phyloP scores from a whole-genome alignment of 1,140 invertebrate species.

The Carposina sasakii region DNA sequence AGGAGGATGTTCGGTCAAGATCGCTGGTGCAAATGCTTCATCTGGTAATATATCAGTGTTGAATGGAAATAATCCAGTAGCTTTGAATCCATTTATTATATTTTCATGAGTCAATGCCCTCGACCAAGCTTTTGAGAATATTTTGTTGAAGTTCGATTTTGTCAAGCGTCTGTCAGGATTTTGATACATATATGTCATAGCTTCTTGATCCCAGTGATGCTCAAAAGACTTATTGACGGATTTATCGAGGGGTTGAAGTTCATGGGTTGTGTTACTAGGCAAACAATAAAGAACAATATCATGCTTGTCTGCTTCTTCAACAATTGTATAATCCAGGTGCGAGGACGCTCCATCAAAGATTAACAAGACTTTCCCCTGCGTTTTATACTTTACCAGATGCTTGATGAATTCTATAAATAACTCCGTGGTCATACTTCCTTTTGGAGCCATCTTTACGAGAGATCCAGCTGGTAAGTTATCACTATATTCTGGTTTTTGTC shows the following conservation, averaged over 20 bases:
- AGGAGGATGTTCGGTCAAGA: constrained; percentile 14
- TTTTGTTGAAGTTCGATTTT: neutral
- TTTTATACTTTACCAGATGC: constrained; percentile 41
- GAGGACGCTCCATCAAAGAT: constrained; percentile 50
- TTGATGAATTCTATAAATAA: constrained; percentile 42
- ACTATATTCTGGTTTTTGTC: constrained; percentile 28
- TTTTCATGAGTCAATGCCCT: constrained; percentile 15
- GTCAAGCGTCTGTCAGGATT: neutral
- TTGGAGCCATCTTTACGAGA: constrained; percentile 33
- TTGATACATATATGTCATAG: constrained; percentile 5
- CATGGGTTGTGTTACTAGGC: constrained; percentile 50
- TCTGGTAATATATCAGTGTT: constrained; percentile 36
- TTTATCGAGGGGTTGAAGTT: constrained; percentile 56
- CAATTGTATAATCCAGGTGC: constrained; percentile 42
- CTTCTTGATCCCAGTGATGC: constrained; percentile 36
- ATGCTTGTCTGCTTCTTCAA: constrained; percentile 36
- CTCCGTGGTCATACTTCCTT: constrained; percentile 48
- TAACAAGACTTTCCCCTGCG: constrained; percentile 32
- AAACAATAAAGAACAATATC: constrained; percentile 48
- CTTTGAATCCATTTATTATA: constrained; percentile 32
- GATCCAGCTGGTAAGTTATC: constrained; percentile 38
- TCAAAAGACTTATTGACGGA: constrained; percentile 39
- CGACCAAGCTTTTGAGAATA: neutral
- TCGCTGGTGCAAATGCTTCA: constrained; percentile 32
- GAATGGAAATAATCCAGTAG: constrained; percentile 37